Evolutionary conservation across 2,888 invertebrate species (phyloP), one percentile per base, ranked within the genome.

Genomic region (Leptinotarsa tumamoca): DNA sequence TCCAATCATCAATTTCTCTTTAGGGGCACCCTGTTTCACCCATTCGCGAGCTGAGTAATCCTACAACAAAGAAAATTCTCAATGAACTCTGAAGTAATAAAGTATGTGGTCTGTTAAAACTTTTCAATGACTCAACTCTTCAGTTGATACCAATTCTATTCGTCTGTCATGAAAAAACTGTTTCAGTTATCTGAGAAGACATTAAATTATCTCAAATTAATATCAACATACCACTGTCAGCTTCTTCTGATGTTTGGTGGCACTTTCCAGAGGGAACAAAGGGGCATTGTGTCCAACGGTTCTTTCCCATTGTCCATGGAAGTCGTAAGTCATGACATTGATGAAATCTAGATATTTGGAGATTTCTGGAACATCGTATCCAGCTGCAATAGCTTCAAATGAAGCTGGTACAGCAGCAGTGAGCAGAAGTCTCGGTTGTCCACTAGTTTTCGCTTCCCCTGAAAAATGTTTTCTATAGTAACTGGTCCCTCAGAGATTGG

Each of bases 241-340:
- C 90, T 97, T 97, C 90, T 96, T 97, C 89, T 97, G 96, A 86
- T 97, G 95, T 83, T 95, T 95, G 4, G 96, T 95, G 23, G 97
- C 95, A 81, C 96, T 95, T 86, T 96, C 96, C 33, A 97, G 89
- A 0, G 97, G 95, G 89, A 94, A 96, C 1, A 97, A 91, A 0
- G 97, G 97, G 71, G 96, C 95, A 90, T 97, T 97, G 88, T 97
- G 97, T 5, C 97, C 97, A 3, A 97, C 96, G 80, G 95, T 95
- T 76, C 96, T 91, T 87, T 97, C 97, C 97, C 97, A 97, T 86
- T 96, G 96, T 0, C 97, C 97, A 85, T 97, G 97, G 91, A 97
- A 97, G 87, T 97, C 97, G 86, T 97, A 98, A 0, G 97, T 96
- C 97, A 97, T 97, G 14, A 97, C 95, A 87, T 97, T 97, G 86